phyloP scores from a whole-genome alignment of 2,797 vertebrate species.

The Saguinus oedipus region DNA sequence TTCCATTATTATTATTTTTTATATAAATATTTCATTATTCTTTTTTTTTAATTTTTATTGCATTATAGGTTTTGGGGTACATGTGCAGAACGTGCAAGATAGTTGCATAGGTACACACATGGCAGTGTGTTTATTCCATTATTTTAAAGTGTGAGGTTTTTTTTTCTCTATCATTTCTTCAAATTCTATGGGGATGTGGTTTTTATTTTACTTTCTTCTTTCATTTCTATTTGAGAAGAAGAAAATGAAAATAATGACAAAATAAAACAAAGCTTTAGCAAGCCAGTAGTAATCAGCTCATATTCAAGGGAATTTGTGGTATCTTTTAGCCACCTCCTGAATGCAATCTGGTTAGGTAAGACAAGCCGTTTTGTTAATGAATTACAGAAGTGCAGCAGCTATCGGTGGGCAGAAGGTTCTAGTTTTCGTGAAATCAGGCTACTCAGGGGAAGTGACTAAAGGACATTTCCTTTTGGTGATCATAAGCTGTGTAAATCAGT shows the following conservation, averaged over 20 bases:
- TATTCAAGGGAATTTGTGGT: background rate
- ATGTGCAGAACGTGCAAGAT: too few relatives aligned
- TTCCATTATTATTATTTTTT: too few relatives aligned
- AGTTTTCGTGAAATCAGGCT: background rate
- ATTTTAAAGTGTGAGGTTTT: background rate
- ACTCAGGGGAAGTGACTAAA: background rate
- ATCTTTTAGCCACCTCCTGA: background rate
- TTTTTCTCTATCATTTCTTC: background rate
- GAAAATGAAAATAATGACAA: background rate
- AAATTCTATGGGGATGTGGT: background rate
- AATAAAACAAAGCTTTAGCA: background rate
- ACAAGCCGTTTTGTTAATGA: background rate
- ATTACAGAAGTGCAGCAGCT: background rate
- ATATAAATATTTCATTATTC: too few relatives aligned
- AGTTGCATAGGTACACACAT: too few relatives aligned
- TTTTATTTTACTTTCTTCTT: background rate
- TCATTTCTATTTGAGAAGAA: conserved; percentile 37
- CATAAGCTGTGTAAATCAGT: background rate
- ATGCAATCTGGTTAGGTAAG: background rate
- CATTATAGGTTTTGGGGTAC: too few relatives aligned
- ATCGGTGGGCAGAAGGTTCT: background rate
- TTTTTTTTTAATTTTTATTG: too few relatives aligned
- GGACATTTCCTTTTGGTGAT: background rate
- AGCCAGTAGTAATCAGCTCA: background rate
- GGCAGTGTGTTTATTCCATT: background rate